Base-by-base conservation (phyloP, 2,888 invertebrate species). In the Netelia fuscicornis region DNA sequence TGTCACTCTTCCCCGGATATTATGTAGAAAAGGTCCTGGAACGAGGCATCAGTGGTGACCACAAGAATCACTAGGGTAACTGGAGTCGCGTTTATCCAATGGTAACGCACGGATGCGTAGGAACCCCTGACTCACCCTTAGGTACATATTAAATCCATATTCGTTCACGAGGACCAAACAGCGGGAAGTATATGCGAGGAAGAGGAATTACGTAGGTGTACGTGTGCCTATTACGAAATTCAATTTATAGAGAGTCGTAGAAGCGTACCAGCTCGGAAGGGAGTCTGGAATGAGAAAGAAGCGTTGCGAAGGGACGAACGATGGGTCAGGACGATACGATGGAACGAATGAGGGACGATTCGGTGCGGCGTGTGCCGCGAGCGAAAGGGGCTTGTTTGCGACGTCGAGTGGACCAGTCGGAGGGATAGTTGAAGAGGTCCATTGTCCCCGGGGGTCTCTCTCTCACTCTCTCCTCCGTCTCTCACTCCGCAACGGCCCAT, bases 361-460 rank as follows among this genome's bases (percentile, higher is more conserved):
- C 76, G 56, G 56, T 80, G 76, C 74, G 65, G 67, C 58, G 80
- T 78, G 85, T 83, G 83, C 80, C 76, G 65, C 54, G 85, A 82
- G 85, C 85, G 80, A 83, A 87, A 90, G 89, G 88, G 89, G 90
- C 91, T 91, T 91, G 91, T 91, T 91, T 91, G 91, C 91, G 91
- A 91, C 91, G 90, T 91, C 90, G 88, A 91, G 91, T 90, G 88
- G 88, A 87, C 87, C 86, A 72, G 79, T 82, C 89, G 88, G n/a
- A 20, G 86, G 88, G 88, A 88, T 89, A 89, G 90, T 89, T 89
- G 91, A 90, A 90, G 90, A 87, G 91, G 89, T 90, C 90, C 90
- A 91, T 91, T 91, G 91, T 88, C 87, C 88, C 83, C 78, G 86
- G 87, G 88, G 87, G 58, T n/a, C 17, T 58, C 20, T 74, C 48